These are phyloP conservation scores for Heliconius eleuchia DNA, from an alignment of 1,140 invertebrate species.

Conservation along the genomic window DNA sequence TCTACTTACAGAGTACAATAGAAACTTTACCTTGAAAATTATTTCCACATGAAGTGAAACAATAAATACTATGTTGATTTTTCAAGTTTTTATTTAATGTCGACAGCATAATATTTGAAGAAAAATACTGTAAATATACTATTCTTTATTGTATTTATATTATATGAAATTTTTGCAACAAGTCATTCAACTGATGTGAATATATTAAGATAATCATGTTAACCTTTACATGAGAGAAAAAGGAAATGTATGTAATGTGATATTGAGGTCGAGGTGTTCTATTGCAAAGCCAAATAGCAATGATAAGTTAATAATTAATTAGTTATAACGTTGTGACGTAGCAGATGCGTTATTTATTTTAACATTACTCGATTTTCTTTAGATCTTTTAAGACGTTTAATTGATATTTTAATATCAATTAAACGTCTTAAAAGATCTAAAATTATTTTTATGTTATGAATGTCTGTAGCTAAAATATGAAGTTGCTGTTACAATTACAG, in stretches of 20 bases:
- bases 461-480: neutral
- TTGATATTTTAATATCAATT: no score
- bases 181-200: neutral
- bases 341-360: neutral
- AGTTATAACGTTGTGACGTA: neutral
- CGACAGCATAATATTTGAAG: neutral
- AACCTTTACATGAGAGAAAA: slow-evolving; percentile 28
- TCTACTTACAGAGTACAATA: neutral
- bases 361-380: no score
- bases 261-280: slow-evolving; percentile 40
- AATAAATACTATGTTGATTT: neutral
- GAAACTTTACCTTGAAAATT: slow-evolving; percentile 1
- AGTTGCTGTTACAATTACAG: slow-evolving; percentile 21
- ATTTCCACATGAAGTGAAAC: slow-evolving; percentile 6
- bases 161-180: neutral
- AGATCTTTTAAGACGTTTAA: no score
- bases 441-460: no score
- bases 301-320: neutral
- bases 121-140: neutral
- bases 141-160: neutral
- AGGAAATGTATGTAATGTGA: slow-evolving; percentile 26
- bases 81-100: neutral
- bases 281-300: slow-evolving; percentile 11
- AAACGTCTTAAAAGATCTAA: no score
- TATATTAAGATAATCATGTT: slow-evolving; percentile 26